Evolutionary conservation across 2,888 invertebrate genomes (phyloP).

Genomic region (Spilarctia lutea): DNA sequence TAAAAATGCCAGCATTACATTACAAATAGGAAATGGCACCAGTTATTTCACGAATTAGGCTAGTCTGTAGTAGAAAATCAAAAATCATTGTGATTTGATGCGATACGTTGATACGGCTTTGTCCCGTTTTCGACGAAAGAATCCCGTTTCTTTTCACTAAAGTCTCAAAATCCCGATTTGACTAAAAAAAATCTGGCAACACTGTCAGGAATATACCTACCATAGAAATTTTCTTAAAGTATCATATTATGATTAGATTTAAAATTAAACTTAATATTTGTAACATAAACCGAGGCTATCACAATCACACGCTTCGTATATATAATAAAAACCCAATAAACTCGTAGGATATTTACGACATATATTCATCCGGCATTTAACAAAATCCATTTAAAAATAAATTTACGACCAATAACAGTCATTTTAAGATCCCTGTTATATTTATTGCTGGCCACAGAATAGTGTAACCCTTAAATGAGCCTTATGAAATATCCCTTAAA

Average conservation of each 20-base stretch:
- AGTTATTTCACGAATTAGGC: no score
- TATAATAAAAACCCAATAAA: conserved; percentile 38
- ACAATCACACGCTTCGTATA: conserved; percentile 40
- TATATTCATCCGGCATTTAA: conserved; percentile 43
- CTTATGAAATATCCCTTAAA: conserved; percentile 47
- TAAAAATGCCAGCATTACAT: no score
- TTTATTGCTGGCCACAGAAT: conserved; percentile 56
- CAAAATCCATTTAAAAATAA: conserved; percentile 62
- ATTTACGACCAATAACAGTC: conserved; percentile 73
- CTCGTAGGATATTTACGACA: conserved; percentile 48
- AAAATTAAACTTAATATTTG: neutral
- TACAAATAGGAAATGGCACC: no score
- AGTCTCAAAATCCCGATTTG: no score
- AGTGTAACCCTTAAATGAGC: conserved; percentile 55
- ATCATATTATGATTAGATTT: neutral
- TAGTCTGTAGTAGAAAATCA: no score
- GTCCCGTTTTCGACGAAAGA: no score
- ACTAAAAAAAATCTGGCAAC: no score
- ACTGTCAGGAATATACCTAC: no score
- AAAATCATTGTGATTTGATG: no score
- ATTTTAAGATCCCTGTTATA: conserved; percentile 61
- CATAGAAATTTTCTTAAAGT: neutral
- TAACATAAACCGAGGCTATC: conserved; percentile 3
- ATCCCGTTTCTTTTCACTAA: no score
- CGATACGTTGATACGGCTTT: no score